Conservation (phyloP, 2,888 invertebrate genomes). For the Nemotelus nigrinus region DNA sequence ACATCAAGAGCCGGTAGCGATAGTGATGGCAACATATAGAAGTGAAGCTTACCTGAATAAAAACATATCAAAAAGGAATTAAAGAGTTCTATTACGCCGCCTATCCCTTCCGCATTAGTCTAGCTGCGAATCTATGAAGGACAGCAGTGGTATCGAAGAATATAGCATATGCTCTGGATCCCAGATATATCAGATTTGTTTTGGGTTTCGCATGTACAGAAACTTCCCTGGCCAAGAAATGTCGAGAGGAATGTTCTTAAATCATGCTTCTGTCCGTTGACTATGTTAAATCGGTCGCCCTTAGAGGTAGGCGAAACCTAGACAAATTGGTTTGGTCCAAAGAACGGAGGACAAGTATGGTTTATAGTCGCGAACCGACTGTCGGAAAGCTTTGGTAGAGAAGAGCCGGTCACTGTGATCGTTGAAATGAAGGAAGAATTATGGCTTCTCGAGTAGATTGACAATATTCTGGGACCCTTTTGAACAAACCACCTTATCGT, state of each 20-base stretch:
- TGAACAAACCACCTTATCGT: no score
- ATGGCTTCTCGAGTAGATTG: no score
- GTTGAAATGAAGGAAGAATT: no score
- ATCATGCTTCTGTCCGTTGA: not conserved
- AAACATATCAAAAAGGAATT: slow-evolving; percentile 43
- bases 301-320: no score
- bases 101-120: not conserved
- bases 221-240: not conserved
- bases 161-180: slow-evolving; percentile 27
- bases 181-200: slow-evolving; percentile 5
- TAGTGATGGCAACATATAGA: not conserved
- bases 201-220: not conserved
- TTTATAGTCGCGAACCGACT: no score
- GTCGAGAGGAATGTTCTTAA: not conserved
- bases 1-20: no score
- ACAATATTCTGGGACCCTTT: no score
- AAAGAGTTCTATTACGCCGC: slow-evolving; percentile 29
- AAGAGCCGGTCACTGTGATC: no score
- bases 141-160: not conserved
- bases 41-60: slow-evolving; percentile 24
- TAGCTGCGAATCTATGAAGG: not conserved
- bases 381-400: no score
- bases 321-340: no score
- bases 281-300: not conserved
- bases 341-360: no score